Percentiles rank a stretch among this genome's conserved stretches.
Evolutionary conservation across 30 jellyfish, hydroid and myxozoan genomes (phyloP).

Genomic region (Phacellophora camtschatica): DNA sequence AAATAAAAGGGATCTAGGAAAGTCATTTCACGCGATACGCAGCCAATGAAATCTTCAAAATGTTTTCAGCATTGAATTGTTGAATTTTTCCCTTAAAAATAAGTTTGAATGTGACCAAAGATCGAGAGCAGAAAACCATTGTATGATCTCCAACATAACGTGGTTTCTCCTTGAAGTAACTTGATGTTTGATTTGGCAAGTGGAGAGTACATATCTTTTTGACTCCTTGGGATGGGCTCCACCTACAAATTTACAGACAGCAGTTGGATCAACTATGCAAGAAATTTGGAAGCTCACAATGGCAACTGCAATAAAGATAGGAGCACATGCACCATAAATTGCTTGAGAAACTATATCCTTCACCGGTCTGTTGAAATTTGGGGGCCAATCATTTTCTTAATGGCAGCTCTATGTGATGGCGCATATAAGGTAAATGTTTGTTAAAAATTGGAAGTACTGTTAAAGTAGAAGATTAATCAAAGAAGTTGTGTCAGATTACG

Average conservation of each 20-base stretch:
- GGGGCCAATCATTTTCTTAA: not conserved
- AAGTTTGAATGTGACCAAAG: not conserved
- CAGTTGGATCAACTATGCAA: not conserved
- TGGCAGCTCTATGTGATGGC: not conserved
- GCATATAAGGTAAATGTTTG: not conserved
- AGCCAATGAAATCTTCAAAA: too few species aligned
- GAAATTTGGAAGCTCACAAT: not conserved
- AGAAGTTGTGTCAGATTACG: not conserved
- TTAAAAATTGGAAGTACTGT: not conserved
- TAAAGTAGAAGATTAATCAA: not conserved
- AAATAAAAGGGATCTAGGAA: too few species aligned
- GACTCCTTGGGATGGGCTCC: not conserved
- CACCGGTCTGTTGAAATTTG: not conserved
- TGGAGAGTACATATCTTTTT: not conserved
- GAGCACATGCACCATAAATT: not conserved
- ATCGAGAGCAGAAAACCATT: not conserved
- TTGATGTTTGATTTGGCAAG: not conserved
- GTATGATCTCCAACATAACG: not conserved
- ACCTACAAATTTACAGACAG: not conserved
- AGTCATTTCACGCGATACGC: too few species aligned
- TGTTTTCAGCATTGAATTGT: too few species aligned
- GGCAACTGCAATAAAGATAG: not conserved
- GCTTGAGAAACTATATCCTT: not conserved
- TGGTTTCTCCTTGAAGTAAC: not conserved
- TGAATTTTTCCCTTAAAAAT: too few species aligned